Conservation (phyloP, 2,888 invertebrate species). For the Phrixothrix hirtus region DNA sequence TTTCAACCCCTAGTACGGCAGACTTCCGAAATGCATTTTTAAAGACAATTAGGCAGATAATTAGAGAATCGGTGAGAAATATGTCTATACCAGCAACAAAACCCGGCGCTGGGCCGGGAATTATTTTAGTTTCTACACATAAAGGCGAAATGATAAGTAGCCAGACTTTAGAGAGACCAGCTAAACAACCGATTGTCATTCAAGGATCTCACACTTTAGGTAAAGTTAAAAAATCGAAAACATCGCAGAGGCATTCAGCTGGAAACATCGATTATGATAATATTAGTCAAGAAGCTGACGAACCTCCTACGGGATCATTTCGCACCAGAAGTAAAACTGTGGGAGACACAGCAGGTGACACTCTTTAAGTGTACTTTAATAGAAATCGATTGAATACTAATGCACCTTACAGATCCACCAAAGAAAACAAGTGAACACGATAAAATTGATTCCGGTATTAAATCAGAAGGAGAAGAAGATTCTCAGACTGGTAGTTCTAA, state of each 20-base stretch:
- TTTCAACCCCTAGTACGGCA: constrained; percentile 71
- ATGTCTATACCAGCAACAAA: constrained; percentile 90
- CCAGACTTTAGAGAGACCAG: constrained; percentile 66
- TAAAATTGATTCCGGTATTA: constrained; percentile 71
- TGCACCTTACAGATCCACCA: constrained; percentile 44
- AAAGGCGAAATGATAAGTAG: constrained; percentile 55
- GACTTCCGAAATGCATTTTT: constrained; percentile 97
- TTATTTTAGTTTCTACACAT: constrained; percentile 53
- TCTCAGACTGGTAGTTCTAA: constrained; percentile 67
- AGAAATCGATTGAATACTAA: too few species aligned
- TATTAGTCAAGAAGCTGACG: constrained; percentile 75
- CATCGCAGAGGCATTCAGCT: constrained; percentile 78
- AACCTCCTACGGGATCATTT: constrained; percentile 64
- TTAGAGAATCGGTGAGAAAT: constrained; percentile 93
- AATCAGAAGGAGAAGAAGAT: constrained; percentile 87
- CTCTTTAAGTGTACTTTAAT: not conserved
- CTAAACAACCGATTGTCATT: constrained; percentile 57
- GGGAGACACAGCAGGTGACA: constrained; percentile 76
- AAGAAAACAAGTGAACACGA: constrained; percentile 59
- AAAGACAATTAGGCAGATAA: constrained; percentile 95
- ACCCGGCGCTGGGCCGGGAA: constrained; percentile 60
- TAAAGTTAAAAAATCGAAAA: constrained; percentile 76
- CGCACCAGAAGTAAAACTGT: constrained; percentile 89
- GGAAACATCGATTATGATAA: constrained; percentile 86
- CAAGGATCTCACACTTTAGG: constrained; percentile 81